A percentile compares a stretch with the other conserved stretches of the same genome.
phyloP scores from a whole-genome alignment of 2,888 invertebrate species.

The Megastigmus dorsalis region DNA sequence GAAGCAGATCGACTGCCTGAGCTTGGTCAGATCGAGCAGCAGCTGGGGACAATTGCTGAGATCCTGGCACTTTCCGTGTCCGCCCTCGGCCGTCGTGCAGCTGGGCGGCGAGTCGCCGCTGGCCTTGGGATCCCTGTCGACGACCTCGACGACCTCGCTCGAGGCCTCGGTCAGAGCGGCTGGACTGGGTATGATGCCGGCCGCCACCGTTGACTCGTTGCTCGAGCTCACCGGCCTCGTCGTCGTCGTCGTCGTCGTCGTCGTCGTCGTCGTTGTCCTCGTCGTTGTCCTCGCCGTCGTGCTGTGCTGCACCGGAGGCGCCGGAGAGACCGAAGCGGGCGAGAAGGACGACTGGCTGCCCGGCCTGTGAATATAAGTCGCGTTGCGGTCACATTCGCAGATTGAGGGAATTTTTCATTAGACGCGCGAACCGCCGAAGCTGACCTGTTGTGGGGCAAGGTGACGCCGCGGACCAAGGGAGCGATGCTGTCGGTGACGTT shows the following conservation, averaged over 20 bases:
- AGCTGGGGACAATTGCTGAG: slow-evolving; percentile 91
- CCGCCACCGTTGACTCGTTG: no score
- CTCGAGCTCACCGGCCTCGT: not conserved
- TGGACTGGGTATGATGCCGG: not conserved
- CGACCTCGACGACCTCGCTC: slow-evolving; percentile 13
- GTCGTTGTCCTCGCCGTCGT: not conserved
- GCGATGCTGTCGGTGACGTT: slow-evolving; percentile 89
- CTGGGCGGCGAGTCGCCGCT: slow-evolving; percentile 66
- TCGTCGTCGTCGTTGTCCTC: not conserved
- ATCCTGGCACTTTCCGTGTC: slow-evolving; percentile 89
- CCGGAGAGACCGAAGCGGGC: not conserved
- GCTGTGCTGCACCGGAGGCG: not conserved
- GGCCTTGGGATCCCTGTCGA: slow-evolving; percentile 44
- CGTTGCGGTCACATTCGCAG: no score
- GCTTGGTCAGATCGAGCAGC: slow-evolving; percentile 85
- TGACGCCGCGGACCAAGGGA: slow-evolving; percentile 79
- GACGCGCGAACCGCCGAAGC: no score
- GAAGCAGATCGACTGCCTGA: slow-evolving; percentile 92
- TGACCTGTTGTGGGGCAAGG: slow-evolving; percentile 69
- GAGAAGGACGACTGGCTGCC: not conserved
- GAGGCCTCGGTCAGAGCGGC: slow-evolving; percentile 15
- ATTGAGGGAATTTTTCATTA: no score
- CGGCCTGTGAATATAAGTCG: no score
- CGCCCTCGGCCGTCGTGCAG: slow-evolving; percentile 89
- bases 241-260: slow-evolving; percentile 2